Conservation (phyloP, 2,797 vertebrate species). For the Danio tinwini region DNA sequence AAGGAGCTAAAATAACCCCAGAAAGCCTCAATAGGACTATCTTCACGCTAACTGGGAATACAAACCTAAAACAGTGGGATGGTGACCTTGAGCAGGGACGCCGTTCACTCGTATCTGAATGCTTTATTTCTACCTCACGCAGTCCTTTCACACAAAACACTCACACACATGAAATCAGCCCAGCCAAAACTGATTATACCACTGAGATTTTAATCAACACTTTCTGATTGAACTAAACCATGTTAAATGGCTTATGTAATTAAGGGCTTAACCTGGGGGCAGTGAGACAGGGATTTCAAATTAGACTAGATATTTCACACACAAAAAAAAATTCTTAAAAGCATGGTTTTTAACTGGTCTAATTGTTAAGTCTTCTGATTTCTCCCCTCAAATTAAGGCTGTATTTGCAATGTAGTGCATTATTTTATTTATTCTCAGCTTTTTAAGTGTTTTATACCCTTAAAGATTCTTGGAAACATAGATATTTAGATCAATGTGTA, state of each 20-base stretch:
- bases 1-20: neutral
- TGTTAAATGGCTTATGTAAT: constrained; percentile 53
- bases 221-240: constrained; percentile 54
- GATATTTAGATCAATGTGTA: too few relatives aligned
- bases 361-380: neutral
- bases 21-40: neutral
- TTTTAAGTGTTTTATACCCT: too few relatives aligned
- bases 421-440: too few relatives aligned
- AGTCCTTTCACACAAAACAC: constrained; percentile 40
- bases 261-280: constrained; percentile 47
- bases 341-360: neutral
- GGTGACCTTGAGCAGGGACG: constrained; percentile 38
- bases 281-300: constrained; percentile 14
- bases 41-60: constrained; percentile 34
- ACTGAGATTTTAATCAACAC: constrained; percentile 56
- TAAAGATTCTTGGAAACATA: too few relatives aligned
- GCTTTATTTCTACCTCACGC: neutral
- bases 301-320: constrained; percentile 17
- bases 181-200: constrained; percentile 49
- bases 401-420: too few relatives aligned
- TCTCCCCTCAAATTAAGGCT: neutral
- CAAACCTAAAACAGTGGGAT: constrained; percentile 25
- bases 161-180: constrained; percentile 38
- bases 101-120: constrained; percentile 19
- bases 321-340: neutral